A percentile compares a stretch with the other conserved stretches of the same genome.
Conservation (phyloP, 2,797 vertebrate genomes). For the Protosalanx chinensis region DNA sequence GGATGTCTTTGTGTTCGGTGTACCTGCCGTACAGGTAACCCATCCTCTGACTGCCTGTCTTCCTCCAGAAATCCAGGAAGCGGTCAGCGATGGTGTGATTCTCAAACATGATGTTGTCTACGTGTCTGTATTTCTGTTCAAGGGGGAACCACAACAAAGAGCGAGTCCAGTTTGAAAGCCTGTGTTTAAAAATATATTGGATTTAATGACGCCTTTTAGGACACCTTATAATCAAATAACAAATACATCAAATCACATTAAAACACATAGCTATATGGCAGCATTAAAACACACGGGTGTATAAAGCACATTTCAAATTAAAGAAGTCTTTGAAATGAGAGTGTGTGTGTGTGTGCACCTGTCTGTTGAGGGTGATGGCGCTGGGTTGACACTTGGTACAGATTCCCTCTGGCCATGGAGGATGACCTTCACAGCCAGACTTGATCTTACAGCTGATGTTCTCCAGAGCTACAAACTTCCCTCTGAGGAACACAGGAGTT, state of each 20-base stretch:
- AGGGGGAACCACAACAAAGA: not conserved
- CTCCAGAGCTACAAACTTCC: constrained; percentile 96
- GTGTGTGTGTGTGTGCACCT: constrained; percentile 70
- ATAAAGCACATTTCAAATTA: too few species aligned
- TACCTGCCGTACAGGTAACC: constrained; percentile 93
- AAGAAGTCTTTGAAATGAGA: too few species aligned
- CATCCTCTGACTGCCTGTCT: constrained; percentile 93
- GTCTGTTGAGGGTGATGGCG: constrained; percentile 95
- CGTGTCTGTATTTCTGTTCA: constrained; percentile 94
- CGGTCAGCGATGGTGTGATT: constrained; percentile 97
- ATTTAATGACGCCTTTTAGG: too few species aligned
- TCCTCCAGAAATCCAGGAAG: constrained; percentile 98
- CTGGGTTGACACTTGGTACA: constrained; percentile 99
- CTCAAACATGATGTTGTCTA: constrained; percentile 99
- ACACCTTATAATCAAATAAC: too few species aligned
- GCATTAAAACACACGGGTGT: too few species aligned
- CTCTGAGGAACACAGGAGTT: constrained; percentile 68
- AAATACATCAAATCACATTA: too few species aligned
- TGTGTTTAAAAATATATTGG: constrained; percentile 69
- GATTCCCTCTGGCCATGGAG: constrained; percentile 97
- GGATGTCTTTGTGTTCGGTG: constrained; percentile 98
- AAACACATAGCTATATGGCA: too few species aligned
- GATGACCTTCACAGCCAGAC: constrained; percentile 96
- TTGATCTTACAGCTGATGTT: constrained; percentile 99
- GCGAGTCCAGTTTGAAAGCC: too few species aligned